A percentile compares a stretch with the other conserved stretches of the same genome.
These are phyloP conservation scores for Plutomurus gul DNA, from an alignment of 1,140 invertebrate species.

Conservation along the genomic window DNA sequence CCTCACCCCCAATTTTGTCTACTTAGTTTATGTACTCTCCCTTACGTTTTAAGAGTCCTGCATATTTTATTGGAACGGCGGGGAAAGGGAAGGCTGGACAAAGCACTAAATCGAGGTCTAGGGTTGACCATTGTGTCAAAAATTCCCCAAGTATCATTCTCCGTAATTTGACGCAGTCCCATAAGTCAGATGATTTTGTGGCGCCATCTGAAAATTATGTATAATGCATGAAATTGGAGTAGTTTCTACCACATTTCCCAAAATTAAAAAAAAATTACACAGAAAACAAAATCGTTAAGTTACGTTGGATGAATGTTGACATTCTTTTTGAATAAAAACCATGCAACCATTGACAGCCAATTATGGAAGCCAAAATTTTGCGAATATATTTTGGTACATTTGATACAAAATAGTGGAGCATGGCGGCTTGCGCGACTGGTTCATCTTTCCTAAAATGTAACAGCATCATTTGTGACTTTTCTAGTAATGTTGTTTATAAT, in stretches of 20 bases:
- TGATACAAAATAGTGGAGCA: slow-evolving; percentile 43
- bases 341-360: slow-evolving; percentile 9
- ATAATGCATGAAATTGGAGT: not conserved
- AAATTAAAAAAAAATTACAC: not conserved
- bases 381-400: slow-evolving; percentile 32
- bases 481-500: no score
- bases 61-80: slow-evolving; percentile 42
- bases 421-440: slow-evolving; percentile 35
- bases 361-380: slow-evolving; percentile 8
- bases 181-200: slow-evolving; percentile 30
- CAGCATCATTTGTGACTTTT: no score
- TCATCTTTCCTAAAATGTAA: slow-evolving; percentile 41
- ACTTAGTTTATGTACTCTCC: no score
- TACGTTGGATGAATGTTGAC: slow-evolving; percentile 25
- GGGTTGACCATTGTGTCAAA: slow-evolving; percentile 32
- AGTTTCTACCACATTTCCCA: no score
- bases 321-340: slow-evolving; percentile 20
- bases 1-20: not conserved
- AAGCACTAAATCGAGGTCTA: slow-evolving; percentile 44
- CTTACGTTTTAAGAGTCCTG: slow-evolving; percentile 45
- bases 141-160: slow-evolving; percentile 41
- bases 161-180: slow-evolving; percentile 35
- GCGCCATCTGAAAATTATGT: slow-evolving; percentile 39
- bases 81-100: slow-evolving; percentile 51
- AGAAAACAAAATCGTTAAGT: not conserved